Conservation (phyloP, 2,113 vertebrate genomes). For the Embiotoca jacksoni region DNA sequence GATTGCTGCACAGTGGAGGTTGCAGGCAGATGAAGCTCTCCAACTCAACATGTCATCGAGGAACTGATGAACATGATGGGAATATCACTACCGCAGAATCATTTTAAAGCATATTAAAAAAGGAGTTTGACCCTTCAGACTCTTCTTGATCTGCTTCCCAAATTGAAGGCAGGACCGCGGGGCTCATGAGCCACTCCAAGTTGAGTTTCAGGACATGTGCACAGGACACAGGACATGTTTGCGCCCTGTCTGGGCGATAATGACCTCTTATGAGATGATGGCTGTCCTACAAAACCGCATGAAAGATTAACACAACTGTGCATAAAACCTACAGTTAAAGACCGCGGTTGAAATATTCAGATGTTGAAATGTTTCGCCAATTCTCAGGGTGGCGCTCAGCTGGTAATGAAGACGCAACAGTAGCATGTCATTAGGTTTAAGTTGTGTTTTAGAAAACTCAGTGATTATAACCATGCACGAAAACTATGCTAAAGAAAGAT, state of each 20-base stretch:
- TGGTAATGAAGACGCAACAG: background rate
- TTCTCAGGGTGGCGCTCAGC: background rate
- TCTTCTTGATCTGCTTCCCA: background rate
- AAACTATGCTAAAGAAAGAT: background rate
- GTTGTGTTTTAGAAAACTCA: no score
- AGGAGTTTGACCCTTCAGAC: background rate
- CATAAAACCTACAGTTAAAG: background rate
- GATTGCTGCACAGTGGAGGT: slow-evolving; percentile 2
- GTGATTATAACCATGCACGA: background rate
- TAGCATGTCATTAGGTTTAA: background rate
- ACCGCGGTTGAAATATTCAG: background rate
- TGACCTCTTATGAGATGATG: background rate
- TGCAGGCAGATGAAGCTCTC: background rate
- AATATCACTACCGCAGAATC: background rate
- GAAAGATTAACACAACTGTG: background rate
- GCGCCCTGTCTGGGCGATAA: background rate
- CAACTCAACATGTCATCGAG: background rate
- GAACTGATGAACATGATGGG: background rate
- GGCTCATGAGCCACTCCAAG: background rate
- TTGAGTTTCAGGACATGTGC: background rate
- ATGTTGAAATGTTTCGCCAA: background rate
- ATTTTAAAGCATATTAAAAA: background rate
- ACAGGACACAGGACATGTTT: background rate
- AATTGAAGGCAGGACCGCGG: background rate
- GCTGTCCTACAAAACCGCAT: slow-evolving; percentile 6